Evolutionary conservation across 1,140 invertebrate genomes (phyloP).

Genomic region (Pentalonia nigronervosa): DNA sequence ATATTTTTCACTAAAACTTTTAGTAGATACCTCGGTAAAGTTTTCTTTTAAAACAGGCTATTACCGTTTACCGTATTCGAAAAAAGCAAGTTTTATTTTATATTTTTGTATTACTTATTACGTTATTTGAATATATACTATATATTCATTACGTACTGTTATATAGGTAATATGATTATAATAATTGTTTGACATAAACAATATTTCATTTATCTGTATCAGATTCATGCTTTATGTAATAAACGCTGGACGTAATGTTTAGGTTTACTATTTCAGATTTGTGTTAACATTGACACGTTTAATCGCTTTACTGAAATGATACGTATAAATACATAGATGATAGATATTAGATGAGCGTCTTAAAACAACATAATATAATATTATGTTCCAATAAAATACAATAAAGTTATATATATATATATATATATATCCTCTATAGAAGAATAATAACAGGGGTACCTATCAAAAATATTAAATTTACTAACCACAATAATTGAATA

Average conservation of each 20-base stretch:
- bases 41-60: constrained; percentile 31
- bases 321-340: not conserved
- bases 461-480: too few relatives aligned
- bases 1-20: constrained; percentile 41
- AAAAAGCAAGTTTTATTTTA: not conserved
- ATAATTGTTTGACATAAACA: not conserved
- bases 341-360: not conserved
- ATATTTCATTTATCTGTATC: not conserved
- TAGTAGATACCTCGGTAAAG: not conserved
- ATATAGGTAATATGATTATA: not conserved
- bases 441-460: too few relatives aligned
- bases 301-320: not conserved
- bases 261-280: too few relatives aligned
- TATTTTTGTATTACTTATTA: not conserved
- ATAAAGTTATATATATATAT: too few relatives aligned
- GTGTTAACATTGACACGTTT: too few relatives aligned
- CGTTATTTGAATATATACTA: constrained; percentile 1
- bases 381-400: too few relatives aligned
- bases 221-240: not conserved
- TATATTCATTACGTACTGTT: not conserved
- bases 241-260: too few relatives aligned
- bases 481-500: too few relatives aligned
- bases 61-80: constrained; percentile 34
- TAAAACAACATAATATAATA: too few relatives aligned
- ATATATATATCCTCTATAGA: too few relatives aligned